Conservation (phyloP, 1,140 invertebrate species). For the Orussus abietinus region DNA sequence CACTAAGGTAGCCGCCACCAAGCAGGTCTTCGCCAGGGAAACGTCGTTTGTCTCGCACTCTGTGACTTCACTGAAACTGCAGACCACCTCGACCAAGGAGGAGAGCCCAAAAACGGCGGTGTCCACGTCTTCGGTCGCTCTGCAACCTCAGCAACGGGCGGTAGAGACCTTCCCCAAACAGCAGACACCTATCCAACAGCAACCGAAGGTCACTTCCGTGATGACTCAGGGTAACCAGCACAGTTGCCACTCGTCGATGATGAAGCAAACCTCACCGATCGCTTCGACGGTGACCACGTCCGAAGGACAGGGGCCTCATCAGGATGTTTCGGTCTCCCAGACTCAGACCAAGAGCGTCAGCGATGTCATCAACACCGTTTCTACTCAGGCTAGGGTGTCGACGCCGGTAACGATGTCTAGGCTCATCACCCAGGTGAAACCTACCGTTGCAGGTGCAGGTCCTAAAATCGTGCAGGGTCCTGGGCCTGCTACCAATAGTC, state of each 20-base stretch:
- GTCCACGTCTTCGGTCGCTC: slow-evolving; percentile 36
- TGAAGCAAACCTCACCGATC: slow-evolving; percentile 39
- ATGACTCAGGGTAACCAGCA: slow-evolving; percentile 18
- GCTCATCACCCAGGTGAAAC: slow-evolving; percentile 23
- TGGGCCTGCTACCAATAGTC: slow-evolving; percentile 21
- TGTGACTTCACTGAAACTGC: slow-evolving; percentile 25
- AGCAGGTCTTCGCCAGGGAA: slow-evolving; percentile 53
- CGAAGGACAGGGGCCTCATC: slow-evolving; percentile 1
- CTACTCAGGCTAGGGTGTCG: slow-evolving; percentile 20
- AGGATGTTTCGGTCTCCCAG: slow-evolving; percentile 6
- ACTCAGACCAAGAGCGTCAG: background rate
- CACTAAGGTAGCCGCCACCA: slow-evolving; percentile 26
- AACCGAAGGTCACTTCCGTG: slow-evolving; percentile 10
- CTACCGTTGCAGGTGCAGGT: slow-evolving; percentile 31
- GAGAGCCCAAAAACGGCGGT: slow-evolving; percentile 54
- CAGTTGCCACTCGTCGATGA: slow-evolving; percentile 15
- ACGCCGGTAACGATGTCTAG: slow-evolving; percentile 30
- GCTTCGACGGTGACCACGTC: slow-evolving; percentile 1
- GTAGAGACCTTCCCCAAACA: slow-evolving; percentile 23
- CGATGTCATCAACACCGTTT: slow-evolving; percentile 6
- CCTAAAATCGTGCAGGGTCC: slow-evolving; percentile 22
- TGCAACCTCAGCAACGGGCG: slow-evolving; percentile 14
- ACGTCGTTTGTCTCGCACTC: slow-evolving; percentile 56
- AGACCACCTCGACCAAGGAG: slow-evolving; percentile 50
- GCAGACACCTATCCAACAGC: slow-evolving; percentile 7